phyloP scores from a whole-genome alignment of 2,113 vertebrate species.

The Montifringilla adamsi region DNA sequence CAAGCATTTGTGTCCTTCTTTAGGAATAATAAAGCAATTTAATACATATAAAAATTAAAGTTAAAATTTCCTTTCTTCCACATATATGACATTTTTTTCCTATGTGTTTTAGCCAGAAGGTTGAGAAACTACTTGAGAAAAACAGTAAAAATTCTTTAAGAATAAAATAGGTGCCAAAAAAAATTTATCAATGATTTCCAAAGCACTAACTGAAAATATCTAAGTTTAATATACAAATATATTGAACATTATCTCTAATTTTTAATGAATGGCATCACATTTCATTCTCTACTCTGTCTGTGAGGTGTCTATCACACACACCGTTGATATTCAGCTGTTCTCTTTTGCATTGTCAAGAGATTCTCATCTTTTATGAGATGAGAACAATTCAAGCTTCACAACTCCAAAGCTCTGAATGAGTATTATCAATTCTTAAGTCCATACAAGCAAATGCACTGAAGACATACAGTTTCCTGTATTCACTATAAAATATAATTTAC shows the following conservation, averaged over 20 bases:
- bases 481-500: neutral
- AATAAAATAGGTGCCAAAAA: neutral
- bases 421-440: neutral
- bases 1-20: neutral
- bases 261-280: neutral
- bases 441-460: neutral
- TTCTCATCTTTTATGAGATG: neutral
- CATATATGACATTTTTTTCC: neutral
- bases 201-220: neutral
- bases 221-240: neutral
- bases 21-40: neutral
- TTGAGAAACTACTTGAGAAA: neutral
- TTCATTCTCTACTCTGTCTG: neutral
- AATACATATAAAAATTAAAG: neutral
- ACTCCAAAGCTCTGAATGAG: neutral
- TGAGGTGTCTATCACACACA: fast-evolving
- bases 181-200: neutral
- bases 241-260: neutral
- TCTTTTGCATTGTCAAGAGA: neutral
- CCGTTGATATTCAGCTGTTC: neutral
- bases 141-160: neutral
- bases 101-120: neutral
- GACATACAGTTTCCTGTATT: neutral
- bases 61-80: neutral
- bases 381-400: neutral